Evolutionary conservation across 2,113 vertebrate species (phyloP), one percentile per base, ranked within the genome.

Genomic region (Antechinus stuartii): DNA sequence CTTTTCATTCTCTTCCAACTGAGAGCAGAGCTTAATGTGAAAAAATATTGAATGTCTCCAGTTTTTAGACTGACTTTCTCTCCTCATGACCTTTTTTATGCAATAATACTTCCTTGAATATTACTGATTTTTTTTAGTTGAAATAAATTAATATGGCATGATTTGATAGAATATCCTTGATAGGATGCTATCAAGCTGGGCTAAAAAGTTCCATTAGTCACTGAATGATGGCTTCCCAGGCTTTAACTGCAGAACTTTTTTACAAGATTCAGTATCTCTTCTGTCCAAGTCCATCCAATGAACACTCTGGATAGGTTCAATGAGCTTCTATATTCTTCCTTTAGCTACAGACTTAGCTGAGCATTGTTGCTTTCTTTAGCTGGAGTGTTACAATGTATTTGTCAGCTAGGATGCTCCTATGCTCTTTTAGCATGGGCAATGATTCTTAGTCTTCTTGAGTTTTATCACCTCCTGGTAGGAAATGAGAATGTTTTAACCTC

Each of bases 81-180:
- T 76, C n/a, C 35, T 76, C 6, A 26, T 76, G 35, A n/a, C 35
- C 61, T n/a, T 19, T 76, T n/a, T n/a, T 19, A n/a, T 7, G 5
- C n/a, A 68, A n/a, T 76, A 76, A 76, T n/a, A 19, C 12, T 76
- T 27, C 14, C 35, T n/a, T 55, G 89, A 91, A 22, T 46, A 50
- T 93, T 90, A 54, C 49, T 94, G 22, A 95, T 93, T 61, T 46
- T 11, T 61, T 96, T 90, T 89, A 26, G 49, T 35, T 92, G 53
- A 89, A 92, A 92, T 90, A 8, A 94, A 92, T 53, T 54, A 91
- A 54, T 52, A 52, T 1, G 6, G 2, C 91, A 56, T 91, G 57
- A 90, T 27, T 92, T 91, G n/a, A n/a, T n/a, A n/a, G n/a, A n/a
- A n/a, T n/a, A n/a, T 55, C 2, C 90, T 93, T 95, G 92, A 93